Conservation (phyloP, 2,113 vertebrate species). For the Xenotilapia flavipinnis region DNA sequence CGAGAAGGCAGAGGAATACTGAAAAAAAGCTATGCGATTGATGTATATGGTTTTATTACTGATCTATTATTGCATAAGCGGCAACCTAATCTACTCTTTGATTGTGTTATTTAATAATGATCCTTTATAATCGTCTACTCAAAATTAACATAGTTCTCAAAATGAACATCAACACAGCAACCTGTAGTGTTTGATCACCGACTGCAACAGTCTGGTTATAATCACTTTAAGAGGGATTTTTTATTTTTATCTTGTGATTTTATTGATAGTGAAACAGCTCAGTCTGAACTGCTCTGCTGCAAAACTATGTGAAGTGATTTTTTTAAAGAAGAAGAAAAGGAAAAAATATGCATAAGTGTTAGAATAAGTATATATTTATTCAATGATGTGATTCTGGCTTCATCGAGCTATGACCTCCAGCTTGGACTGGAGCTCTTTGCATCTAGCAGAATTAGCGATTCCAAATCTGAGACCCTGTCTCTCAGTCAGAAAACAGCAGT, state of each 20-base stretch:
- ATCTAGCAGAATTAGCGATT: fast-evolving
- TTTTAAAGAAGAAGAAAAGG: neutral
- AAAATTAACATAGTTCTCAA: neutral
- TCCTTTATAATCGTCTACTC: neutral
- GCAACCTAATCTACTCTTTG: neutral
- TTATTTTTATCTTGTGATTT: neutral
- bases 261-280: neutral
- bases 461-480: neutral
- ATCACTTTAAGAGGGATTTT: neutral
- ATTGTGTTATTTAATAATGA: neutral
- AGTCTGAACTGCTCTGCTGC: neutral
- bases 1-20: neutral
- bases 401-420: neutral
- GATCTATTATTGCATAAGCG: neutral
- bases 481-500: neutral
- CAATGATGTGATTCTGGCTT: neutral
- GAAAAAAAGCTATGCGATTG: neutral
- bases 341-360: neutral
- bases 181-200: neutral
- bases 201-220: neutral
- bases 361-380: neutral
- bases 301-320: neutral
- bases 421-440: neutral
- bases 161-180: neutral
- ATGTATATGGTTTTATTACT: neutral